phyloP scores from a whole-genome alignment of 2,113 vertebrate genomes.

The Tor tambroides region DNA sequence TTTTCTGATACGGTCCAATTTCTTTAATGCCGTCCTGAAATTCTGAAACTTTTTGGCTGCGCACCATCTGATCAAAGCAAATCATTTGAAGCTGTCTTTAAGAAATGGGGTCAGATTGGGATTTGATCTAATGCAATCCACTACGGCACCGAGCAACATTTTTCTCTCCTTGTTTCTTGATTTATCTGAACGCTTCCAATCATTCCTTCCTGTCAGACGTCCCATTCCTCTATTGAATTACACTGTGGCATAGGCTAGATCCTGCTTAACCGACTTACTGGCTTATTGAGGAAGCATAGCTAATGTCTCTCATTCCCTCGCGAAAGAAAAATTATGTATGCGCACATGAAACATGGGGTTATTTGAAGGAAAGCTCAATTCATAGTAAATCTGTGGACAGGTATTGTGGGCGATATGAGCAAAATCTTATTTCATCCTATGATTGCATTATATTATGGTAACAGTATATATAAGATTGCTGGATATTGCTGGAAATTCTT shows the following conservation, averaged over 20 bases:
- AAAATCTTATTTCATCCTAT: slow-evolving; percentile 2
- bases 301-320: background rate
- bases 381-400: background rate
- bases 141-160: background rate
- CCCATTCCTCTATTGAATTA: slow-evolving; percentile 4
- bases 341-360: background rate
- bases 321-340: background rate
- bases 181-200: background rate
- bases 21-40: slow-evolving; percentile 21
- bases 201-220: background rate
- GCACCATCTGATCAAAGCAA: slow-evolving; percentile 22
- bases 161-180: background rate
- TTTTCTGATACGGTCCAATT: slow-evolving; percentile 13
- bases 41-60: background rate
- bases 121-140: slow-evolving; percentile 32
- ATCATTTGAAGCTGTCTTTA: slow-evolving; percentile 20
- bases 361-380: background rate
- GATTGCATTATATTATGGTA: background rate
- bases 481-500: background rate
- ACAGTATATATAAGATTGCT: background rate
- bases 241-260: background rate
- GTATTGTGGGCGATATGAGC: background rate
- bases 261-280: background rate
- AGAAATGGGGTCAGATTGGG: slow-evolving; percentile 29
- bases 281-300: slow-evolving; percentile 13